Percentiles rank a stretch among this genome's conserved stretches.
phyloP scores from a whole-genome alignment of 2,888 invertebrate genomes.

The Ormyrus pomaceus region DNA sequence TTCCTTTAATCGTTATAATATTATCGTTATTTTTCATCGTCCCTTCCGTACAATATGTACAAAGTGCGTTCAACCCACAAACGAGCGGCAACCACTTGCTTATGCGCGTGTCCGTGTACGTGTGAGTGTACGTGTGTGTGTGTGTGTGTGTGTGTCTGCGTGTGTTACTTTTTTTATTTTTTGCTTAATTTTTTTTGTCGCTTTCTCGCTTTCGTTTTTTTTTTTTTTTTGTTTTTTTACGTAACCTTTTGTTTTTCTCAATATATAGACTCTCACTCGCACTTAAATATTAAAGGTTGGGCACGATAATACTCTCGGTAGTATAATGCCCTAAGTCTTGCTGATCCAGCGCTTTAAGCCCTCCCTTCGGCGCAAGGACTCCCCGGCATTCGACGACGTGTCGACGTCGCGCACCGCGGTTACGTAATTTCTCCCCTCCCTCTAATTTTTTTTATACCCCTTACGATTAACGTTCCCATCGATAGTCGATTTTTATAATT shows the following conservation, averaged over 20 bases:
- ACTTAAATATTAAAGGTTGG: conserved; percentile 75
- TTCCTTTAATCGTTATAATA: conserved; percentile 19
- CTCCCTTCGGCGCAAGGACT: conserved; percentile 19
- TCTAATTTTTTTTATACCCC: conserved; percentile 31
- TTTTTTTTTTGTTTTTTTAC: conserved; percentile 54
- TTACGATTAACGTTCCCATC: background rate
- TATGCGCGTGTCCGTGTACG: conserved; percentile 5
- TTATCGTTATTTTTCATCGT: conserved; percentile 25
- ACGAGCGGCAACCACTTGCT: conserved; percentile 69
- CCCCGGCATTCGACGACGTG: conserved; percentile 47
- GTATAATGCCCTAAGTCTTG: conserved; percentile 76
- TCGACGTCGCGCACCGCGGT: conserved; percentile 62
- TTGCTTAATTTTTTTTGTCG: conserved; percentile 56
- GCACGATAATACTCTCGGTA: conserved; percentile 75
- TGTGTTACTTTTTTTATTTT: background rate
- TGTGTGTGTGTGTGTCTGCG: background rate
- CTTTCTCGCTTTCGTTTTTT: conserved; percentile 18
- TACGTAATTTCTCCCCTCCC: conserved; percentile 9
- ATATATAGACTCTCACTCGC: conserved; percentile 72
- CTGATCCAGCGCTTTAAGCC: conserved; percentile 67
- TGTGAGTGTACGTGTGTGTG: background rate
- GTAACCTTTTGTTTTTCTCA: conserved; percentile 63
- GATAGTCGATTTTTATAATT: no score
- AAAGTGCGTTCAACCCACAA: conserved; percentile 74
- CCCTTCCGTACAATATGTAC: conserved; percentile 72